Base-by-base conservation (phyloP, 1,140 invertebrate species). In the Musca vetustissima region DNA sequence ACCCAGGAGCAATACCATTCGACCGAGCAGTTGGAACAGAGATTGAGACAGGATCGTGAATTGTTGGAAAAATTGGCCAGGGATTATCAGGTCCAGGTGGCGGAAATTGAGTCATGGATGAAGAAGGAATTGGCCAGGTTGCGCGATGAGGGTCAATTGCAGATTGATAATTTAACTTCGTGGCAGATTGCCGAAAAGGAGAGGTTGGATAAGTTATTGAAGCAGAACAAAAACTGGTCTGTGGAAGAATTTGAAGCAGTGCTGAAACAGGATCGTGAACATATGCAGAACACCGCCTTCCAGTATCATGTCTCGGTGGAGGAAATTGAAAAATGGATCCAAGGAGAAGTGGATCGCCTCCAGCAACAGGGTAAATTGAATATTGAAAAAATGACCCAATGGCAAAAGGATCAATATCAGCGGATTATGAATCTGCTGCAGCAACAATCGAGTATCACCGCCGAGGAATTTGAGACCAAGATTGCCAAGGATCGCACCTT, bases 271-370 rank as follows among this genome's bases (percentile, higher is more conserved):
- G 79, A 81, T 73, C 77, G 79, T 2, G 75, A 79, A 1, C 79
- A 81, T 28, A 80, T 81, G 77, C 79, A 81, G 32, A 81, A 80
- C 0, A 79, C 81, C 72, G 79, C 79, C 14, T 79, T 79, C 73
- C 79, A 81, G 52, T 79, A 81, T 50, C 77, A 81, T 64, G 77
- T 76, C 4, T 79, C 77, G 0, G 76, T 81, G 1, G 79, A 81
- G 68, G 79, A 81, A 24, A 81, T 81, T 6, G 77, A 81, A 25
- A 73, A 74, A 7, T 81, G 79, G 79, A 72, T 79, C 1, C 76
- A 78, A 25, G 68, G 71, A 7, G 79, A 81, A 53, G 73, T 81
- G 8, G 73, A 74, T 6, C 72, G 79, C 0, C 57, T 81, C 28
- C 73, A 77, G 43, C 71, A 74, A 64, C 75, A 80, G 64, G 79